Conservation (phyloP, 2,797 vertebrate species). For the Chaetodon trifasciatus region DNA sequence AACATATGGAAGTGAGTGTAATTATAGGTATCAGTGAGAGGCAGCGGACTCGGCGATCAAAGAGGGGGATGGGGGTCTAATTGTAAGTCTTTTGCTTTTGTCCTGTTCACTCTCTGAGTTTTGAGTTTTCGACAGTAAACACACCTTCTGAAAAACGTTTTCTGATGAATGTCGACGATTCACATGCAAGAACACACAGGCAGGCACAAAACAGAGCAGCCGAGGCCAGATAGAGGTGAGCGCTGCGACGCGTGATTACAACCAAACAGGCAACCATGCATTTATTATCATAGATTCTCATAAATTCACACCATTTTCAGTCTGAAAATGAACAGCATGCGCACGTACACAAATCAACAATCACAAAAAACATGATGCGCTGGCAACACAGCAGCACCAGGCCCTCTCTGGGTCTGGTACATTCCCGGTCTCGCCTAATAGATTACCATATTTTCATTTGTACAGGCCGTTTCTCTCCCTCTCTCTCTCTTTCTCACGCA, state of each 20-base stretch:
- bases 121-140: not conserved
- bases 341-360: slow-evolving; percentile 30
- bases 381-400: slow-evolving; percentile 19
- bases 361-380: slow-evolving; percentile 43
- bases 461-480: slow-evolving; percentile 16
- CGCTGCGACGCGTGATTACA: slow-evolving; percentile 42
- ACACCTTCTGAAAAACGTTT: not conserved
- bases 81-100: slow-evolving; percentile 9
- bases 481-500: slow-evolving; percentile 5
- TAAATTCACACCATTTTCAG: slow-evolving; percentile 61
- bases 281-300: slow-evolving; percentile 69
- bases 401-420: slow-evolving; percentile 39
- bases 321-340: slow-evolving; percentile 61
- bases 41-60: slow-evolving; percentile 14
- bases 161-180: not conserved
- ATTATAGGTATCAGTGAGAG: slow-evolving; percentile 55
- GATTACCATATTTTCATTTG: slow-evolving; percentile 61
- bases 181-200: not conserved
- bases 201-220: slow-evolving; percentile 3
- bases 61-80: slow-evolving; percentile 4
- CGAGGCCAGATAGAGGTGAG: slow-evolving; percentile 12
- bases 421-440: slow-evolving; percentile 56
- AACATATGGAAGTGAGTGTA: slow-evolving; percentile 37
- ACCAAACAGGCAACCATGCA: slow-evolving; percentile 52
- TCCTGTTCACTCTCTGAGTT: not conserved